Evolutionary conservation across 2,113 vertebrate genomes (phyloP).

Genomic region (Octodon degus): DNA sequence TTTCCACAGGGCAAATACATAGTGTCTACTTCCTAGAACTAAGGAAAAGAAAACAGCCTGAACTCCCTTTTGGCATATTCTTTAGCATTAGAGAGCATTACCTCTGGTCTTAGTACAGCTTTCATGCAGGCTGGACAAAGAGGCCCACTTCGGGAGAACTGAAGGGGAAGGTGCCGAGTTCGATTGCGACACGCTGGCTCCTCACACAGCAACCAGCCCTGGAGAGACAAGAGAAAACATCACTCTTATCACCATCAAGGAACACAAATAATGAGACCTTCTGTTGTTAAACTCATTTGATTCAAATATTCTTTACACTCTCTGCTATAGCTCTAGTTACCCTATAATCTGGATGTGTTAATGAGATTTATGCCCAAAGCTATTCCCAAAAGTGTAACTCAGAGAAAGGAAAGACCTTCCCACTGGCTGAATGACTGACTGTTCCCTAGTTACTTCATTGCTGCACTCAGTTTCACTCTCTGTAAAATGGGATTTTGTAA

Average conservation of each 20-base stretch:
- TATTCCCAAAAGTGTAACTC: neutral
- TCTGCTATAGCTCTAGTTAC: constrained; percentile 15
- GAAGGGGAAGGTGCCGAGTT: constrained; percentile 92
- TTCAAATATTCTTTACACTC: constrained; percentile 9
- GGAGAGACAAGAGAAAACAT: constrained; percentile 32
- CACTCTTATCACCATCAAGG: neutral
- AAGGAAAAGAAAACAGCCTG: neutral
- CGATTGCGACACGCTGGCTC: constrained; percentile 94
- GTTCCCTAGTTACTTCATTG: neutral
- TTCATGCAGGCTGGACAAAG: constrained; percentile 93
- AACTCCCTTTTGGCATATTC: neutral
- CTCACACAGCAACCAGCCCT: constrained; percentile 98
- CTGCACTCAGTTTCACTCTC: neutral
- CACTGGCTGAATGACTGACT: neutral
- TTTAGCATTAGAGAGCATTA: constrained; percentile 40
- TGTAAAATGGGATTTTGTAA: neutral
- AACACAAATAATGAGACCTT: constrained; percentile 6
- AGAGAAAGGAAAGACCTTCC: constrained; percentile 41
- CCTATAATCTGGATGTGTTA: neutral
- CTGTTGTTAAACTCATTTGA: constrained; percentile 20
- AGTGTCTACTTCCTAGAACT: neutral
- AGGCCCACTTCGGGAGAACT: constrained; percentile 93
- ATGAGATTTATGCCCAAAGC: constrained; percentile 38
- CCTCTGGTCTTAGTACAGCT: constrained; percentile 93
- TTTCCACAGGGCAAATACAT: neutral